A percentile compares a stretch with the other conserved stretches of the same genome.
phyloP scores from a whole-genome alignment of 2,888 invertebrate species.

The Luperina testacea region DNA sequence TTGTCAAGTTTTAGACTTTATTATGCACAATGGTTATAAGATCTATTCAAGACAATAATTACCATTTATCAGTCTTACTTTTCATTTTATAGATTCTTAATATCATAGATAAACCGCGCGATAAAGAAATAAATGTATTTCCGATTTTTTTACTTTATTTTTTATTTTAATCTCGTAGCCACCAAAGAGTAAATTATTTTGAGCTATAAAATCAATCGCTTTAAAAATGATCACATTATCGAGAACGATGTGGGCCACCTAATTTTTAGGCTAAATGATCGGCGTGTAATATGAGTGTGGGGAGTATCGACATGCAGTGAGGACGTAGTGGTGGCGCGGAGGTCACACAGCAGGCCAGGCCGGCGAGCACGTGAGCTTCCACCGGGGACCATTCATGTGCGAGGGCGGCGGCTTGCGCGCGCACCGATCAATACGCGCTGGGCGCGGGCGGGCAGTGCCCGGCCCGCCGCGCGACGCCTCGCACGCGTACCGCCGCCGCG shows the following conservation, averaged over 20 bases:
- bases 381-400: slow-evolving; percentile 87
- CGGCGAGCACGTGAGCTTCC: slow-evolving; percentile 87
- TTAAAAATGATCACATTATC: slow-evolving; percentile 21
- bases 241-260: slow-evolving; percentile 12
- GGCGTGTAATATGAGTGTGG: slow-evolving; percentile 58
- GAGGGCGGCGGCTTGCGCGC: slow-evolving; percentile 87
- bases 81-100: background rate
- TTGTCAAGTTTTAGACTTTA: slow-evolving; percentile 36
- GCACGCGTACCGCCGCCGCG: slow-evolving; percentile 79
- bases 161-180: background rate
- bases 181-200: background rate
- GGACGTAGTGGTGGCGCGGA: slow-evolving; percentile 68
- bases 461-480: slow-evolving; percentile 83
- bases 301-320: slow-evolving; percentile 70
- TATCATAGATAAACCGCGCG: background rate
- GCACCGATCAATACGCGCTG: slow-evolving; percentile 81
- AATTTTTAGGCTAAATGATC: slow-evolving; percentile 53
- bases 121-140: background rate
- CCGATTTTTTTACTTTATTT: too few species aligned
- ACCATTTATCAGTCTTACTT: background rate
- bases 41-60: slow-evolving; percentile 10
- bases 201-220: slow-evolving; percentile 5
- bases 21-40: background rate
- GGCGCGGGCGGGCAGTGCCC: slow-evolving; percentile 83
- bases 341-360: slow-evolving; percentile 74